Evolutionary conservation across 2,113 vertebrate genomes (phyloP).

Genomic region (Sphaerodactylus townsendi): DNA sequence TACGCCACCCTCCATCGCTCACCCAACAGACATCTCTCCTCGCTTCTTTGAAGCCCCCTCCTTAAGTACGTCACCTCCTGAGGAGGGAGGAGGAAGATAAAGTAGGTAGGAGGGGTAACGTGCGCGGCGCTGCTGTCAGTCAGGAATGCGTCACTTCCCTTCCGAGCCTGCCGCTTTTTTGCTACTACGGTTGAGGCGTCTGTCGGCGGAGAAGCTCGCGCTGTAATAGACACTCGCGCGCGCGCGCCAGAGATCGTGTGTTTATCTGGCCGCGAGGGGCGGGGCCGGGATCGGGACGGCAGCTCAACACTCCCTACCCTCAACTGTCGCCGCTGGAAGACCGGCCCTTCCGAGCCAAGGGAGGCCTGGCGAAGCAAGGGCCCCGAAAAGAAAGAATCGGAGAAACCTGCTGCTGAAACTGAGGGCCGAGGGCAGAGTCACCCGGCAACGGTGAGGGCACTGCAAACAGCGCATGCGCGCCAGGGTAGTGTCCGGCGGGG

Average conservation of each 20-base stretch:
- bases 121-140: conserved; percentile 42
- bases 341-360: conserved; percentile 5
- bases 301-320: neutral
- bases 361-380: conserved; percentile 30
- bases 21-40: too few relatives aligned
- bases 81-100: neutral
- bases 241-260: neutral
- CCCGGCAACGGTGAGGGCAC: conserved; percentile 67
- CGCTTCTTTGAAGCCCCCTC: neutral
- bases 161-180: conserved; percentile 11
- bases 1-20: neutral
- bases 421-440: conserved; percentile 63
- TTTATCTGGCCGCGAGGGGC: conserved; percentile 29
- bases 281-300: conserved; percentile 7
- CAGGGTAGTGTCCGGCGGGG: neutral
- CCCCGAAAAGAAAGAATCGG: conserved; percentile 55
- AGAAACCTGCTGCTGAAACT: conserved; percentile 59
- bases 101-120: neutral
- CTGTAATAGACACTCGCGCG: neutral
- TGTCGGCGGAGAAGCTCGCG: conserved; percentile 28
- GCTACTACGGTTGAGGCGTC: conserved; percentile 29
- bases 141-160: conserved; percentile 54
- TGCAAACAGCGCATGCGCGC: conserved; percentile 54
- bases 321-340: conserved; percentile 24
- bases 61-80: neutral